Conservation (phyloP, 1,140 invertebrate species). For the Psix sp. region DNA sequence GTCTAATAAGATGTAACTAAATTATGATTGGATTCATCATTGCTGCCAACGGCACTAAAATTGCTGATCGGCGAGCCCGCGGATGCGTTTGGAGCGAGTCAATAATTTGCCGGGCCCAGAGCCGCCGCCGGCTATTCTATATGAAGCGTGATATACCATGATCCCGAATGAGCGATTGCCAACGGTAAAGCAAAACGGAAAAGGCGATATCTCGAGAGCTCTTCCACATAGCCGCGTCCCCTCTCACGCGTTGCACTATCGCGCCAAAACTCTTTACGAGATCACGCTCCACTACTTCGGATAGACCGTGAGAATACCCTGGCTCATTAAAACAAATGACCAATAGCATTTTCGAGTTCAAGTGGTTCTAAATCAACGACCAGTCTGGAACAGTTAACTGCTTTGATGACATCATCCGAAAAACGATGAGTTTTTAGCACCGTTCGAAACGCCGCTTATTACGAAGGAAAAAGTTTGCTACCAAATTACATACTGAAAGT, state of each 20-base stretch:
- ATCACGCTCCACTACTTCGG: not conserved
- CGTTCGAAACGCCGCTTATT: too few species aligned
- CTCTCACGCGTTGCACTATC: conserved; percentile 17
- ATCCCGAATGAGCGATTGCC: conserved; percentile 74
- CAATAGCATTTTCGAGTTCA: conserved; percentile 15
- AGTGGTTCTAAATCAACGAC: conserved; percentile 7
- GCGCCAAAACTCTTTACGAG: conserved; percentile 14
- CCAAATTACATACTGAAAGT: too few species aligned
- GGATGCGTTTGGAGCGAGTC: conserved; percentile 57
- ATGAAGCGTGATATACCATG: conserved; percentile 74
- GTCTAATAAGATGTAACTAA: conserved; percentile 77
- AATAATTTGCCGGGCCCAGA: conserved; percentile 70
- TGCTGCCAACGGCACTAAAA: conserved; percentile 70
- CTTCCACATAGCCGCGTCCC: conserved; percentile 17
- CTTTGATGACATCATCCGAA: too few species aligned
- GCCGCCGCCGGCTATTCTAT: conserved; percentile 65
- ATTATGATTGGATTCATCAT: conserved; percentile 77
- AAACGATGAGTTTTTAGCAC: too few species aligned
- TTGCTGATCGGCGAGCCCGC: conserved; percentile 66
- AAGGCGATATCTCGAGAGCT: conserved; percentile 27
- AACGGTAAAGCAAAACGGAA: conserved; percentile 62
- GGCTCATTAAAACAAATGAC: conserved; percentile 32
- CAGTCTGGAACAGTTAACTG: not conserved
- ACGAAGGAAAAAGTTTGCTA: too few species aligned
- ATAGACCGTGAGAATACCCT: conserved; percentile 20